Percentiles rank a stretch among this genome's conserved stretches.
Conservation (phyloP, 2,797 vertebrate genomes). For the Mormyrus proboscirostris region DNA sequence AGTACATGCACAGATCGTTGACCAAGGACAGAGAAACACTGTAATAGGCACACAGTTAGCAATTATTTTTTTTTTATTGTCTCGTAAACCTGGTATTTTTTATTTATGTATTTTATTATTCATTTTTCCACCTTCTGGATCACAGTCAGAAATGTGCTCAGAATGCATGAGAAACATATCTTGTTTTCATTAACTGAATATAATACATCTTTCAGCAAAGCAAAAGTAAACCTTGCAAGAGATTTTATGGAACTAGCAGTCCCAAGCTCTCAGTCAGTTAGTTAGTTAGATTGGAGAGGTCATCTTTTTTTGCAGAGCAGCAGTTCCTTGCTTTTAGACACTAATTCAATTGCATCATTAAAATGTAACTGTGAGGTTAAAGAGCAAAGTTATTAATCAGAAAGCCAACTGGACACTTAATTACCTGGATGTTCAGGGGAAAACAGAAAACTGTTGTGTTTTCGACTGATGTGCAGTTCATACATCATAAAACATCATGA, state of each 20-base stretch:
- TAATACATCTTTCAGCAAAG: neutral
- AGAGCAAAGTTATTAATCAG: neutral
- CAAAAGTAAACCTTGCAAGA: neutral
- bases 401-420: neutral
- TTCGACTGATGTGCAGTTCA: neutral
- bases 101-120: neutral
- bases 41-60: neutral
- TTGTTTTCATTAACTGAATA: neutral
- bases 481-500: neutral
- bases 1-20: neutral
- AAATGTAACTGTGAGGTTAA: neutral
- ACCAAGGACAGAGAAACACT: neutral
- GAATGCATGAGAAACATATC: neutral
- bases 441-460: neutral
- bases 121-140: neutral
- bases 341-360: neutral
- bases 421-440: neutral
- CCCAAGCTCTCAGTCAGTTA: neutral
- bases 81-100: neutral
- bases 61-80: neutral
- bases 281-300: neutral
- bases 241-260: neutral
- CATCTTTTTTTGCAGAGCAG: neutral
- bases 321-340: neutral
- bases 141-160: neutral